Base-by-base conservation (phyloP, 2,113 vertebrate species). In the Procavia capensis region DNA sequence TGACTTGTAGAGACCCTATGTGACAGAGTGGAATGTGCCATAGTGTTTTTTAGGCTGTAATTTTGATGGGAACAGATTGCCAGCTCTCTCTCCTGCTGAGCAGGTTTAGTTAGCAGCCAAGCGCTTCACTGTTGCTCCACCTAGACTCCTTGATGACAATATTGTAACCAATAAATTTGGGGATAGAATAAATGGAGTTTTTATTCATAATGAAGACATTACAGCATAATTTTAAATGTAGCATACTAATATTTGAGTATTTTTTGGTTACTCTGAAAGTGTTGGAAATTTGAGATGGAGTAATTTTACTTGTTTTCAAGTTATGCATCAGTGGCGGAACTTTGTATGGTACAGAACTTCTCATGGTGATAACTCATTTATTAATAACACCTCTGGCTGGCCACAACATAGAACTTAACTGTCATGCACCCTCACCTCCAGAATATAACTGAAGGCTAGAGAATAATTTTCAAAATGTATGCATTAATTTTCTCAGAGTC, bases 211-310 rank as follows among this genome's bases (percentile, higher is more conserved):
- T 41, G 91, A n/a, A n/a, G 36, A n/a, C n/a, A 36, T n/a, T 72
- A 61, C 43, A 87, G 27, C 36, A 79, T 81, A 88, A 63, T 31
- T 94, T 94, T 91, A 75, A 85, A 75, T 19, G 6, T 61, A 91
- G 25, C 36, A 88, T n/a, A 50, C 63, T 87, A 90, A 94, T 94
- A 92, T 82, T 92, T 92, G 72, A 88, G 57, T 1, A 64, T 20
- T 74, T 78, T 85, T 93, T 36, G 63, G 45, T 92, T 76, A 85
- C 81, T 90, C 54, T 96, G 50, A 92, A 93, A 84, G 24, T 8
- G 34, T 86, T 95, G 80, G 76, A 82, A 95, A 13, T 92, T 96
- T 90, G 57, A 90, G 24, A 36, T 92, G 24, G 36, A 34, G 8
- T 54, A n/a, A n/a, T 83, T 57, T 75, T 86, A 64, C 17, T 66